phyloP scores from a whole-genome alignment of 2,888 invertebrate genomes.

The Blera fallax region DNA sequence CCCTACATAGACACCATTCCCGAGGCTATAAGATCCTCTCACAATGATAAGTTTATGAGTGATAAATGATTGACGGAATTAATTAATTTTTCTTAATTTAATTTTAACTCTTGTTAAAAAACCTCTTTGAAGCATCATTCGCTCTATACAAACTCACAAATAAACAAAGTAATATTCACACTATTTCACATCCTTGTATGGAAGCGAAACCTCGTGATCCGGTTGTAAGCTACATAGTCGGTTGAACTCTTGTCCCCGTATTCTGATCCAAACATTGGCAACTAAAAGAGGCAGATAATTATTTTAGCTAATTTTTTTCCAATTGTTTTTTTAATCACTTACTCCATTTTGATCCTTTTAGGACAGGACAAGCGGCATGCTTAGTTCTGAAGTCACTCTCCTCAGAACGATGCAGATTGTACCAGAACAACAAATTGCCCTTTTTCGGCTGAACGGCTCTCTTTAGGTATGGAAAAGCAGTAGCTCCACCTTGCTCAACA shows the following conservation, averaged over 20 bases:
- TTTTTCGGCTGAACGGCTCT: slow-evolving; percentile 93
- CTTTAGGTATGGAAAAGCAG: slow-evolving; percentile 95
- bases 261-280: slow-evolving; percentile 94
- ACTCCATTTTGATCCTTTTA: slow-evolving; percentile 78
- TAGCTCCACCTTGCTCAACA: slow-evolving; percentile 98
- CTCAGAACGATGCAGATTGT: slow-evolving; percentile 78
- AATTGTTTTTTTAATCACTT: slow-evolving; percentile 74
- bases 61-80: no score
- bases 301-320: not conserved
- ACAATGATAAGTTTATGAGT: no score
- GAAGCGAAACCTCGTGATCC: slow-evolving; percentile 76
- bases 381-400: slow-evolving; percentile 77
- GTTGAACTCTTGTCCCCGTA: slow-evolving; percentile 89
- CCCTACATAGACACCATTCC: no score
- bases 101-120: no score
- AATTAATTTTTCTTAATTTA: no score
- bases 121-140: not conserved
- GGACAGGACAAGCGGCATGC: slow-evolving; percentile 79
- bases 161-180: slow-evolving; percentile 1
- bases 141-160: not conserved
- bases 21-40: no score
- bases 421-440: slow-evolving; percentile 82
- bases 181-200: slow-evolving; percentile 63
- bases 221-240: slow-evolving; percentile 82
- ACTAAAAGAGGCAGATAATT: slow-evolving; percentile 82